Evolutionary conservation across 2,797 vertebrate species (phyloP).

Genomic region (Platalea minor): DNA sequence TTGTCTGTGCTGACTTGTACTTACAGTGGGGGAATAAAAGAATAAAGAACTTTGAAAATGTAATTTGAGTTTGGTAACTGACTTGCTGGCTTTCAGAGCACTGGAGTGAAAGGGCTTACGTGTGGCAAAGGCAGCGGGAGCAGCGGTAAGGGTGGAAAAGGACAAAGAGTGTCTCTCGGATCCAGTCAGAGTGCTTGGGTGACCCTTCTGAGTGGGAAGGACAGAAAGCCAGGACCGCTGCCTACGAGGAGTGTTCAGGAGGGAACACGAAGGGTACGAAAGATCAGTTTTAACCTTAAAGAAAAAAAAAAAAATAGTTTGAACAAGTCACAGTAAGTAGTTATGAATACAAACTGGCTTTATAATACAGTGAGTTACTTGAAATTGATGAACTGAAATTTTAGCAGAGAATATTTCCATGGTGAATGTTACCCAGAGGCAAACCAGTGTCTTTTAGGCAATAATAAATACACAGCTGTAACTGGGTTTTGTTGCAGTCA

Average conservation of each 20-base stretch:
- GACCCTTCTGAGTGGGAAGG: background rate
- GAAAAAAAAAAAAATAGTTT: background rate
- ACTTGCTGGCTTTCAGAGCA: background rate
- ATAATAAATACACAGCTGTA: background rate
- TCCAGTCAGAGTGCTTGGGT: background rate
- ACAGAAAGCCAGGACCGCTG: background rate
- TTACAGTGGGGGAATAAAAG: background rate
- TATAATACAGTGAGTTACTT: background rate
- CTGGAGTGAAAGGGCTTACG: background rate
- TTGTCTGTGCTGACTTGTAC: background rate
- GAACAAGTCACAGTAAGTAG: background rate
- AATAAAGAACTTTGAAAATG: background rate
- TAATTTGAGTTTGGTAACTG: background rate
- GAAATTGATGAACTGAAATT: background rate
- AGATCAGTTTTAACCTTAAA: background rate
- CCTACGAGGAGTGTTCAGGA: no score
- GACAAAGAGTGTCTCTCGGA: background rate
- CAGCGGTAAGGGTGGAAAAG: background rate
- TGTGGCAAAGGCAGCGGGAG: background rate
- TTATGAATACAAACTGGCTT: background rate
- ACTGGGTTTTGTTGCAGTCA: background rate
- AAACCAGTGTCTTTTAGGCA: background rate
- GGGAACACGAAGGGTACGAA: background rate
- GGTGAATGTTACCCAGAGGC: background rate
- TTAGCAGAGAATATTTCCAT: background rate